Percentiles rank a stretch among this genome's conserved stretches.
These are phyloP conservation scores for Rhagoletis pomonella DNA, from an alignment of 1,140 invertebrate genomes.

Conservation along the genomic window DNA sequence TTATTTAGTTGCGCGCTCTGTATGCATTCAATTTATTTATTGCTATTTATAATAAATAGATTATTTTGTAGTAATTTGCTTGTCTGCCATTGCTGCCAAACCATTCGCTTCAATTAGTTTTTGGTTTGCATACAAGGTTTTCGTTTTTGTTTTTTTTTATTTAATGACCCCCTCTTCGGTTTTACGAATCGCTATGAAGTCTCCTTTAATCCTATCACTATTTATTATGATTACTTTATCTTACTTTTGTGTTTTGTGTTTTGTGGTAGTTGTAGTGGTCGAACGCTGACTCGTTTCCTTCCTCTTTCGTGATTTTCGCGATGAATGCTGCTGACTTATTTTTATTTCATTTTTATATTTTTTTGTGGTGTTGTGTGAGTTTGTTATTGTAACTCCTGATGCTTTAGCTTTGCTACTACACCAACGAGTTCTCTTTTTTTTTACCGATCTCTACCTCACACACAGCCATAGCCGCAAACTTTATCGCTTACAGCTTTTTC, in stretches of 20 bases:
- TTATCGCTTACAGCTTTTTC: not conserved
- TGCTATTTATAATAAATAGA: conserved; percentile 2
- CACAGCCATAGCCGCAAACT: not conserved
- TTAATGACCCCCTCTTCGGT: not conserved
- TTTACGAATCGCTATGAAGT: not conserved
- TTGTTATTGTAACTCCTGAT: not conserved
- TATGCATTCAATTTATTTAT: conserved; percentile 27
- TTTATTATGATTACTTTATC: conserved; percentile 12
- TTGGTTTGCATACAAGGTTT: not conserved
- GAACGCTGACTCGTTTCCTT: not conserved
- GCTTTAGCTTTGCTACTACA: not conserved
- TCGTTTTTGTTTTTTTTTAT: not conserved
- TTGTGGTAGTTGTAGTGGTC: not conserved
- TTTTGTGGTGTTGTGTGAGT: not conserved
- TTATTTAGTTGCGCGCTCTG: not conserved
- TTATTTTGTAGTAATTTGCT: conserved; percentile 21
- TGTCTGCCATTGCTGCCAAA: not conserved
- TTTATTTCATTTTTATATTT: not conserved
- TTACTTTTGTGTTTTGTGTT: not conserved
- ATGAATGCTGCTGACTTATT: not conserved
- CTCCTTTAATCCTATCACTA: not conserved
- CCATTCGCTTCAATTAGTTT: not conserved
- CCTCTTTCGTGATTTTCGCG: not conserved
- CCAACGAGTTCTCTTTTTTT: not conserved
- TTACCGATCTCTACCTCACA: not conserved